Percentiles rank a stretch among this genome's conserved stretches.
phyloP scores from a whole-genome alignment of 2,888 invertebrate species.

The Cosmorhoe ocellata region DNA sequence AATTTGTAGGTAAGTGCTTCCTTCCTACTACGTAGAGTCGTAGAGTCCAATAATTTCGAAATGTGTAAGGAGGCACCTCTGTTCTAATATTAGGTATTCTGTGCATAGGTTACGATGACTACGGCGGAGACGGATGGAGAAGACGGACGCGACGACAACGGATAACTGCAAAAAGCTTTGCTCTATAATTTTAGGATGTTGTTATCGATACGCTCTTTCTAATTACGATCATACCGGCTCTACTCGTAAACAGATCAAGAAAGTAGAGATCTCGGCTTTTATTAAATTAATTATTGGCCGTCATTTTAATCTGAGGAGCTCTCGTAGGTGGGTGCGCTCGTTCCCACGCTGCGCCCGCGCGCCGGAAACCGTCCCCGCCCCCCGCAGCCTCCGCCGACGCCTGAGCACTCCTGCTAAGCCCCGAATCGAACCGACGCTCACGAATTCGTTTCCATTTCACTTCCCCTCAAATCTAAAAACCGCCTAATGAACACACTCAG shows the following conservation, averaged over 20 bases:
- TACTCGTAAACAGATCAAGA: conserved; percentile 38
- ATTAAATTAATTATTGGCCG: conserved; percentile 78
- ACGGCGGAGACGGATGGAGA: too few species aligned
- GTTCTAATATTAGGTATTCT: too few species aligned
- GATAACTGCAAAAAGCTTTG: conserved; percentile 11
- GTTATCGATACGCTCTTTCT: conserved; percentile 6
- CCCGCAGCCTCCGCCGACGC: conserved; percentile 46
- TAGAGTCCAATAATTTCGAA: too few species aligned
- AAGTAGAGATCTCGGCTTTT: conserved; percentile 60
- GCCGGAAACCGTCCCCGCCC: conserved; percentile 67
- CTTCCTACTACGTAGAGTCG: too few species aligned
- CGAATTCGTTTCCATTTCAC: conserved; percentile 53
- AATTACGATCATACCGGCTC: conserved; percentile 29
- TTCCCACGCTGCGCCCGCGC: conserved; percentile 79
- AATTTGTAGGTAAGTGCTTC: too few species aligned
- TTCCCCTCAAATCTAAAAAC: conserved; percentile 59
- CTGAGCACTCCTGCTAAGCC: conserved; percentile 61
- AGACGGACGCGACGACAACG: not conserved
- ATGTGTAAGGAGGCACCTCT: too few species aligned
- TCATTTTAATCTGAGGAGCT: conserved; percentile 72
- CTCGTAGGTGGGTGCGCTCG: conserved; percentile 70
- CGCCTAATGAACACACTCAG: conserved; percentile 57
- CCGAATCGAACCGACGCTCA: conserved; percentile 69
- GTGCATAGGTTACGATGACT: too few species aligned
- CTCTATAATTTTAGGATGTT: conserved; percentile 10